Percentiles rank a stretch among this genome's conserved stretches.
Conservation (phyloP, 2,113 vertebrate genomes). For the Crotophaga sulcirostris region DNA sequence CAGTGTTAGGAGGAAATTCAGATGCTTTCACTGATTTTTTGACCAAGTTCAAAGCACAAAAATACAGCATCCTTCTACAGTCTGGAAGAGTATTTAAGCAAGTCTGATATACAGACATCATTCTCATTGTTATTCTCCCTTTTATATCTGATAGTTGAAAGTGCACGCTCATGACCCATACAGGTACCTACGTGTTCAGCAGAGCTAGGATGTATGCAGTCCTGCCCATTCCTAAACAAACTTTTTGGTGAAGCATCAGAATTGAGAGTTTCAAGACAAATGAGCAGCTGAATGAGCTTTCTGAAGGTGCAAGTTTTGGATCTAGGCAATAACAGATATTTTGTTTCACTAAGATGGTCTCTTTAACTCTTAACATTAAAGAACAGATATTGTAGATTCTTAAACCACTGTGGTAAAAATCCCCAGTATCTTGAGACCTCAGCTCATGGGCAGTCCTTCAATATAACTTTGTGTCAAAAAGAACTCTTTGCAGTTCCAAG, state of each 20-base stretch:
- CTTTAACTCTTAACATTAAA: not conserved
- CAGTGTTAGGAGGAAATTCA: not conserved
- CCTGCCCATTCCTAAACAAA: not conserved
- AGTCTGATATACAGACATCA: not conserved
- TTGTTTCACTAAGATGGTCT: not conserved
- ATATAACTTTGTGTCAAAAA: not conserved
- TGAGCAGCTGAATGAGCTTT: accelerated
- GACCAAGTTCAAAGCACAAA: not conserved
- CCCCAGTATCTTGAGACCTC: not conserved
- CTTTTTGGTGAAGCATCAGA: not conserved
- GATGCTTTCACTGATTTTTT: not conserved
- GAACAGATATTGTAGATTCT: not conserved
- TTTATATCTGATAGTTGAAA: not conserved
- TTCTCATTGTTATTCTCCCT: not conserved
- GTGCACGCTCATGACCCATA: not conserved
- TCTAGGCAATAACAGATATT: not conserved
- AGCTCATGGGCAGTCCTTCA: not conserved
- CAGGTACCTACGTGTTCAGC: not conserved
- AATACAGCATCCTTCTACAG: not conserved
- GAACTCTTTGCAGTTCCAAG: not conserved
- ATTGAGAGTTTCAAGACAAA: not conserved
- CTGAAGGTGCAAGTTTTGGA: not conserved
- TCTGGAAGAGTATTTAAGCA: not conserved
- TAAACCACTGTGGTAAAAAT: not conserved
- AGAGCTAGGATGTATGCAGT: not conserved